Evolutionary conservation across 2,888 invertebrate genomes (phyloP), one percentile per base, ranked within the genome.

Genomic region (Archips crataeganus): DNA sequence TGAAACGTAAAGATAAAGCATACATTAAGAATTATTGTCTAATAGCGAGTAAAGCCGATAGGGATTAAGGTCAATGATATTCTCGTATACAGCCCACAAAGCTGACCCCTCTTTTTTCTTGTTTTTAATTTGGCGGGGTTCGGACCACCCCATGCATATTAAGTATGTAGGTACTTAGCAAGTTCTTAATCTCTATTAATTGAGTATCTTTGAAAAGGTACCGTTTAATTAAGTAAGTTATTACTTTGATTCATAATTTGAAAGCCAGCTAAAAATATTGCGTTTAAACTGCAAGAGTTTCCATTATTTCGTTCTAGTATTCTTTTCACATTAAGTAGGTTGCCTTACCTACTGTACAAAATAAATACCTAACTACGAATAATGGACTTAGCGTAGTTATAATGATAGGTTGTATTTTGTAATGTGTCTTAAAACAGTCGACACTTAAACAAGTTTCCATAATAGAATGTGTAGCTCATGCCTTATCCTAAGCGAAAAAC

Each of bases 1-100:
- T 97, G 91, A 45, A 95, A 95, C 71, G 69, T 72, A 63, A 57
- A 69, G 73, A 69, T 69, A 69, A 65, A 2, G 51, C 34, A 60
- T 23, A 59, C 63, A 59, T 67, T 75, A 23, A 71, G 39, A 6
- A 23, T 61, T 66, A 34, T 49, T 34, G 54, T 34, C 49, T 9
- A 9, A 61, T 32, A 13, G 10, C 10, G 42, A 39, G 23, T 51
- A 15, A 39, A 49, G 13, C 54, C 54, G 15, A 15, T 49, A 11
- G 49, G 47, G 67, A 72, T 72, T 62, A 67, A 72, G 67, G 45
- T 62, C 47, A 57, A 67, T 66, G 66, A 66, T 67, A 45, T 67
- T 57, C n/a, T 23, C 5, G 61, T 32, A 66, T 10, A 6, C 3
- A 57, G 32, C 57, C 57, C 70, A 65, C 42, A 72, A 72, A 54